Percentiles rank a stretch among this genome's conserved stretches.
phyloP scores from a whole-genome alignment of 2,113 vertebrate genomes.

The Cavia aperea region DNA sequence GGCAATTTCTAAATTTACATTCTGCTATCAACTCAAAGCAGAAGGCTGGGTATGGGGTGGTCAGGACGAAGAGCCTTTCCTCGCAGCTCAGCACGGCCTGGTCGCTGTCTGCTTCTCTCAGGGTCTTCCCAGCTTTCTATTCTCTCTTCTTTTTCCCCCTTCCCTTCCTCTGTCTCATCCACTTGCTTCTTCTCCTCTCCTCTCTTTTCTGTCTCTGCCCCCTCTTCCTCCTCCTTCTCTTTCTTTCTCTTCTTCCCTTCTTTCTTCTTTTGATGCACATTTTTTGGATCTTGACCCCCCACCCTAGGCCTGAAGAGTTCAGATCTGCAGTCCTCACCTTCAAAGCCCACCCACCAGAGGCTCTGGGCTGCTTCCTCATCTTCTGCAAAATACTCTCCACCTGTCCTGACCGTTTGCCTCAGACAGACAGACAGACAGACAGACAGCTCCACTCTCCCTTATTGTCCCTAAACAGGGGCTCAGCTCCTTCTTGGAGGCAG shows the following conservation, averaged over 20 bases:
- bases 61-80: accelerated
- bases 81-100: no score
- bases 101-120: neutral
- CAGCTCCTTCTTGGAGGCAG: neutral
- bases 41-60: neutral
- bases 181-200: no score
- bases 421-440: neutral
- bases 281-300: neutral
- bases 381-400: neutral
- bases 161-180: neutral
- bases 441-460: accelerated
- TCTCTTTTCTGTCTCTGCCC: accelerated
- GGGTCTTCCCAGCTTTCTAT: neutral
- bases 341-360: no score
- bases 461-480: neutral
- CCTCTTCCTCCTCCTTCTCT: no score
- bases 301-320: neutral
- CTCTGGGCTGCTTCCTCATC: neutral
- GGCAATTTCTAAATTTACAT: neutral
- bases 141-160: neutral
- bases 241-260: accelerated
- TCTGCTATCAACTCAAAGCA: neutral
- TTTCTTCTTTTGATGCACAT: no score
- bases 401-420: neutral
- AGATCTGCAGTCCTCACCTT: neutral